A percentile compares a stretch with the other conserved stretches of the same genome.
Conservation (phyloP, 2,888 invertebrate genomes). For the Spodoptera littoralis region DNA sequence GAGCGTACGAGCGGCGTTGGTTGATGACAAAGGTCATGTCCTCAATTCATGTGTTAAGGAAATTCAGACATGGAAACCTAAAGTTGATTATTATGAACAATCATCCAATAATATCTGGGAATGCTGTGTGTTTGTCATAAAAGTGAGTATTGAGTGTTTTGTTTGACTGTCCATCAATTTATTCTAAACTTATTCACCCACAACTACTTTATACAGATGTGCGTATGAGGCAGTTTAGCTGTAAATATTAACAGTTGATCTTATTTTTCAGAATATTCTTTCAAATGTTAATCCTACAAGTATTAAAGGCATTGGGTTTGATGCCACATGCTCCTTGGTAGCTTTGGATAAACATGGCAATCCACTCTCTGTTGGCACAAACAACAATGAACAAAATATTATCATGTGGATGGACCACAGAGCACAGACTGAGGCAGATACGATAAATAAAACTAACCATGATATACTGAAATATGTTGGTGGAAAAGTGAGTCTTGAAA, state of each 20-base stretch:
- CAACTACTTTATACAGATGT: no score
- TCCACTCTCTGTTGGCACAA: conserved; percentile 92
- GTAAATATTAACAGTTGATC: no score
- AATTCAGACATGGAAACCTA: conserved; percentile 94
- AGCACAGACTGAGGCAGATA: conserved; percentile 93
- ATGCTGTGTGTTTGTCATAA: conserved; percentile 92
- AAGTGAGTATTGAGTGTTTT: conserved; percentile 86
- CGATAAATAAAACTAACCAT: conserved; percentile 93
- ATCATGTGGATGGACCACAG: conserved; percentile 98
- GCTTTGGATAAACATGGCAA: conserved; percentile 91
- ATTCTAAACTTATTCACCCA: no score
- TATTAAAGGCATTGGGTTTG: conserved; percentile 97
- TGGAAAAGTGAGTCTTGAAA: conserved; percentile 97
- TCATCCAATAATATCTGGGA: conserved; percentile 97
- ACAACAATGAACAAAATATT: conserved; percentile 92
- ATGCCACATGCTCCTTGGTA: conserved; percentile 98
- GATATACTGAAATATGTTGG: conserved; percentile 95
- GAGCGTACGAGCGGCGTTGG: conserved; percentile 95
- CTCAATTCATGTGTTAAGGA: conserved; percentile 89
- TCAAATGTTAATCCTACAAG: conserved; percentile 82
- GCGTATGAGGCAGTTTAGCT: no score
- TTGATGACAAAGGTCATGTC: conserved; percentile 91
- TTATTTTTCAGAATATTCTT: conserved; percentile 89
- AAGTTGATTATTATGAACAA: conserved; percentile 95
- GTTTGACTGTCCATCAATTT: no score